Conservation (phyloP, 2,888 invertebrate species). For the Chymomyza amoena region DNA sequence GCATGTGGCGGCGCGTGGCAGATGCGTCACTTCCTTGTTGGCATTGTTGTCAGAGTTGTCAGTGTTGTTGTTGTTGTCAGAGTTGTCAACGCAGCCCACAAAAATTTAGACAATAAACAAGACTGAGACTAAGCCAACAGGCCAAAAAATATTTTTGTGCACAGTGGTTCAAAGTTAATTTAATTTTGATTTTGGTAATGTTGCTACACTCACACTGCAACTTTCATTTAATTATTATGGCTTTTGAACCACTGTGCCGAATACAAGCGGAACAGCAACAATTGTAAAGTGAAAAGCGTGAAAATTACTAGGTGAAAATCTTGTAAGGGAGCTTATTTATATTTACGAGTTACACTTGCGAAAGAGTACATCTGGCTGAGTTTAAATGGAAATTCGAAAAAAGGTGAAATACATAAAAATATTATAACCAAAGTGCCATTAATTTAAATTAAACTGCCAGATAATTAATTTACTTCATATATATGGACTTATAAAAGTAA, state of each 20-base stretch:
- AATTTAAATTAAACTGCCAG: no score
- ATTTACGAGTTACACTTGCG: constrained; percentile 36
- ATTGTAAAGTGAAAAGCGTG: constrained; percentile 21
- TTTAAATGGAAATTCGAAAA: no score
- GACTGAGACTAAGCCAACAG: neutral
- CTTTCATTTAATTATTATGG: neutral
- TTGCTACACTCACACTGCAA: neutral
- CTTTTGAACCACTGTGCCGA: constrained; percentile 32
- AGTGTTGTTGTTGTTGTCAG: constrained; percentile 36
- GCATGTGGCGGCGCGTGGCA: constrained; percentile 49
- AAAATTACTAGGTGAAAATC: constrained; percentile 30
- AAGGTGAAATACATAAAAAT: no score
- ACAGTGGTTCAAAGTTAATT: constrained; percentile 36
- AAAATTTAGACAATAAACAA: constrained; percentile 22
- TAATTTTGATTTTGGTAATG: constrained; percentile 39
- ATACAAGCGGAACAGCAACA: constrained; percentile 40
- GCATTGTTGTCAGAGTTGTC: neutral
- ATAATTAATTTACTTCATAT: no score
- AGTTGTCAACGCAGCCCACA: constrained; percentile 24
- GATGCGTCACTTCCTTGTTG: constrained; percentile 67
- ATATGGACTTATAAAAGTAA: no score
- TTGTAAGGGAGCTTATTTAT: constrained; percentile 25
- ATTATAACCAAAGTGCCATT: no score
- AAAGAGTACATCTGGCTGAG: constrained; percentile 1
- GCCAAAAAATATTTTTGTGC: neutral